Evolutionary conservation across 2,797 vertebrate species (phyloP), one percentile per base, ranked within the genome.

Genomic region (Eremophila alpestris): DNA sequence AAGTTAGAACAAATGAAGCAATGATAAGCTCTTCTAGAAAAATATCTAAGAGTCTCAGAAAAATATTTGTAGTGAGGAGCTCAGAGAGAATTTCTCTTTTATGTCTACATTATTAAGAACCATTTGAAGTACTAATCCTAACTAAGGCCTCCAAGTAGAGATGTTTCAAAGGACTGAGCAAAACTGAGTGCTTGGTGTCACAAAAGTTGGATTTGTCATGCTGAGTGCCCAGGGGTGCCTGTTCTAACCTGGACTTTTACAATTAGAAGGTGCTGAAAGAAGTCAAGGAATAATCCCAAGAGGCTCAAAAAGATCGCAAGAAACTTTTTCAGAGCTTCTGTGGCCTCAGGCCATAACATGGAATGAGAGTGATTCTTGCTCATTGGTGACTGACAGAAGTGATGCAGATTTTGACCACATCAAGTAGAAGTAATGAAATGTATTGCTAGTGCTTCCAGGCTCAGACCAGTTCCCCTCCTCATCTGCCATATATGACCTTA

Each of bases 51-150:
- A 32, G 10, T 58, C 24, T 83, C 30, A 86, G 69, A 55, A 86
- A 81, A 79, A 29, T 86, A 36, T 58, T 73, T 55, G 36, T 22
- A 62, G 5, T 30, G 23, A 82, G 23, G 19, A 63, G 4, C 5
- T 83, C 41, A 58, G 62, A 71, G 43, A 13, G 26, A 81, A 86
- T 52, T 71, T 86, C 11, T 78, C 51, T 81, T 90, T 78, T 75
- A 6, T 14, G 16, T 19, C 27, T 81, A 16, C 13, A 71, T 74
- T 60, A 45, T 9, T 30, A 54, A 54, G 20, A 78, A 2, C 9
- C 9, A 46, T 62, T 90, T 84, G 75, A n/a, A 55, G 5, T 32
- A 12, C 23, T 81, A 83, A 86, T 10, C 16, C 19, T 58, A 60
- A 34, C 13, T 36, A 55, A 12, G 13, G 11, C 11, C 49, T 87